Evolutionary conservation across 2,797 vertebrate species (phyloP).

Genomic region (Scleropages formosus): DNA sequence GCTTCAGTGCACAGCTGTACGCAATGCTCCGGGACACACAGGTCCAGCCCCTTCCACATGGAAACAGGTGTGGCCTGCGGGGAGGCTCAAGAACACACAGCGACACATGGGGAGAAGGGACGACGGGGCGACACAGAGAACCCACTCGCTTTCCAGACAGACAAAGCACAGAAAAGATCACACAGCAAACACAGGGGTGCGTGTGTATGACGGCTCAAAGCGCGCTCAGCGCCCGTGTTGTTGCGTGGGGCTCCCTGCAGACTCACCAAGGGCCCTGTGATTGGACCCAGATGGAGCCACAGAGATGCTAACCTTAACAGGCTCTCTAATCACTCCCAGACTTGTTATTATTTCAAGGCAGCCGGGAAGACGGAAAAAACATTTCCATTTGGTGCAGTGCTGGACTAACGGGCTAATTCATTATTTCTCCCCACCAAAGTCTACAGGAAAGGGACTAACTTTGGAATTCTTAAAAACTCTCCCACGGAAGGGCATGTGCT

Average conservation of each 20-base stretch:
- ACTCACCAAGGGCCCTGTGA: slow-evolving; percentile 57
- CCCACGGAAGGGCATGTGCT: not conserved
- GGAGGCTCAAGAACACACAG: no score
- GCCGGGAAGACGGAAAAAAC: slow-evolving; percentile 2
- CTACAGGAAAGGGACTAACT: not conserved
- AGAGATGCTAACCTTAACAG: slow-evolving; percentile 55
- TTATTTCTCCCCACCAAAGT: not conserved
- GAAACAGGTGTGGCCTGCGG: no score
- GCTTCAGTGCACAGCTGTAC: not conserved
- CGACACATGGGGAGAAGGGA: no score
- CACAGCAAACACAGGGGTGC: not conserved
- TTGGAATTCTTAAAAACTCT: not conserved
- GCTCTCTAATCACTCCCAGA: slow-evolving; percentile 61
- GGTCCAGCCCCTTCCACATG: not conserved
- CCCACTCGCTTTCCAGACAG: no score
- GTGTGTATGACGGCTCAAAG: no score
- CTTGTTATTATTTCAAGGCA: slow-evolving; percentile 54
- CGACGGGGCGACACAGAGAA: no score
- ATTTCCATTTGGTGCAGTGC: slow-evolving; percentile 34
- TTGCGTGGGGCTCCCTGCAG: slow-evolving; percentile 42
- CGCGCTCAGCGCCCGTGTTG: slow-evolving; percentile 45
- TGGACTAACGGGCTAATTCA: slow-evolving; percentile 40
- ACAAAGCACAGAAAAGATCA: not conserved
- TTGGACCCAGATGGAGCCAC: slow-evolving; percentile 64
- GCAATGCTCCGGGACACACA: not conserved